Conservation (phyloP, 2,888 invertebrate genomes). For the Drosophila mettleri region DNA sequence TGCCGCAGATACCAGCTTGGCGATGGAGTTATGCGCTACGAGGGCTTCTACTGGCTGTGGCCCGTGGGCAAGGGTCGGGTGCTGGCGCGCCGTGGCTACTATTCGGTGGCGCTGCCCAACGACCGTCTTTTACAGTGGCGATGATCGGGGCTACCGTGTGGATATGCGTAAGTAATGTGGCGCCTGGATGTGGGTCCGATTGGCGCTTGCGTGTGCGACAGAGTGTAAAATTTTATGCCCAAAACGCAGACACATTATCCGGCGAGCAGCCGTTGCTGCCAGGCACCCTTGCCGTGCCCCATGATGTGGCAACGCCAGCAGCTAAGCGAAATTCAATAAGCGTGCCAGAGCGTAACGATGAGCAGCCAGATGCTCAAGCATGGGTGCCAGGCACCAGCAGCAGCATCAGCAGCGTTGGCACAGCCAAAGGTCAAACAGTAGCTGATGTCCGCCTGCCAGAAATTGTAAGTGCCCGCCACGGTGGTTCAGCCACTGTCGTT, state of each 20-base stretch:
- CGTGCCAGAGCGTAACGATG: slow-evolving; percentile 64
- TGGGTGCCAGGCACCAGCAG: slow-evolving; percentile 2
- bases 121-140: slow-evolving; percentile 81
- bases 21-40: slow-evolving; percentile 81
- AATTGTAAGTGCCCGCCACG: slow-evolving; percentile 43
- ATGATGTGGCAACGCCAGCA: slow-evolving; percentile 34
- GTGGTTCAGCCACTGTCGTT: slow-evolving; percentile 7
- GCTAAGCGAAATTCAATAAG: slow-evolving; percentile 73
- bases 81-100: slow-evolving; percentile 79
- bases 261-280: slow-evolving; percentile 69
- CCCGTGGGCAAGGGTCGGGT: slow-evolving; percentile 60
- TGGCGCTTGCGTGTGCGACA: slow-evolving; percentile 25
- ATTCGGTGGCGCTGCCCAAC: slow-evolving; percentile 79
- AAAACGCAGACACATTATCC: slow-evolving; percentile 70
- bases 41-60: slow-evolving; percentile 77
- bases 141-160: slow-evolving; percentile 79
- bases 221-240: slow-evolving; percentile 65
- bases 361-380: slow-evolving; percentile 26
- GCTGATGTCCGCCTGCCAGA: slow-evolving; percentile 19
- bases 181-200: neutral
- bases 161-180: slow-evolving; percentile 60
- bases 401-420: slow-evolving; percentile 5
- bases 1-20: slow-evolving; percentile 72
- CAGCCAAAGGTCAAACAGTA: slow-evolving; percentile 42
- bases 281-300: slow-evolving; percentile 66